A percentile compares a stretch with the other conserved stretches of the same genome.
These are phyloP conservation scores for Gerris lacustris DNA, from an alignment of 2,888 invertebrate species.

Conservation along the genomic window DNA sequence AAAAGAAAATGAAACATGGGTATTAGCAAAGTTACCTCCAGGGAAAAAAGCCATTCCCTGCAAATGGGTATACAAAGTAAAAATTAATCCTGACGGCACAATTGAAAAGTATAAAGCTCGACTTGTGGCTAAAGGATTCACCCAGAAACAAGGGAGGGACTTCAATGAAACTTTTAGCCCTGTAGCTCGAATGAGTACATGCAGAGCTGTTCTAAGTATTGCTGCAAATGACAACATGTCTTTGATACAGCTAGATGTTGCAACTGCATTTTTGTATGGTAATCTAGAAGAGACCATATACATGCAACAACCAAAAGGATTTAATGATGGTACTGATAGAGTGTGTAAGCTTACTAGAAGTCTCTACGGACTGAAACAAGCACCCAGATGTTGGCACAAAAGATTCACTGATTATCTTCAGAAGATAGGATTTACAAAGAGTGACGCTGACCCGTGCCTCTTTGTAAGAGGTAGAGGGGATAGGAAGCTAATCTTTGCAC, in stretches of 20 bases:
- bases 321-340: conserved; percentile 28
- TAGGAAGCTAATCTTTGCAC: conserved; percentile 9
- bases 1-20: not conserved
- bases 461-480: conserved; percentile 9
- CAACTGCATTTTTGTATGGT: conserved; percentile 32
- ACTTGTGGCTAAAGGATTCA: conserved; percentile 32
- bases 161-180: conserved; percentile 33
- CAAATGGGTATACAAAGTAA: conserved; percentile 15
- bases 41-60: conserved; percentile 13
- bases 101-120: conserved; percentile 30
- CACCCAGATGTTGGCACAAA: conserved; percentile 16
- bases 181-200: conserved; percentile 28
- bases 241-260: conserved; percentile 28
- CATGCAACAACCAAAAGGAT: conserved; percentile 33
- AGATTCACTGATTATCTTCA: not conserved
- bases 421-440: not conserved
- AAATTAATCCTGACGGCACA: conserved; percentile 19
- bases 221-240: conserved; percentile 23
- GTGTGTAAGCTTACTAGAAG: conserved; percentile 31
- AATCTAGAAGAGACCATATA: conserved; percentile 26
- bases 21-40: conserved; percentile 4
- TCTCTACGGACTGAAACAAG: conserved; percentile 28
- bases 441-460: conserved; percentile 8
- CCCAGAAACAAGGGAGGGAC: conserved; percentile 31
- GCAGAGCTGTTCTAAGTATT: conserved; percentile 26